Evolutionary conservation across 1,140 invertebrate species (phyloP).

Genomic region (Bombus picipes): DNA sequence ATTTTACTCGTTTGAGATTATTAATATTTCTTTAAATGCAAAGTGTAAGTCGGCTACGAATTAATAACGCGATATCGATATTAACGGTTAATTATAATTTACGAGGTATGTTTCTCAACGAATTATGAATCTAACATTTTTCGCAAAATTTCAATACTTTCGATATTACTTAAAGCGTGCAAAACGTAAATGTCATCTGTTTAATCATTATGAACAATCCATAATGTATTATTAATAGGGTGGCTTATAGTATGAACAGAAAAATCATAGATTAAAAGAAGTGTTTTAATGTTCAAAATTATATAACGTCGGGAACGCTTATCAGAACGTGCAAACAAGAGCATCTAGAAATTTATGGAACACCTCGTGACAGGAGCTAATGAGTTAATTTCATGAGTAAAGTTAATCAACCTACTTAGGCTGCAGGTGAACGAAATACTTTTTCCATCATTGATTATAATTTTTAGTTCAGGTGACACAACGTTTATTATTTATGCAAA

Average conservation of each 20-base stretch:
- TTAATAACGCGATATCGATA: not conserved
- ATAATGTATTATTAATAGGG: not conserved
- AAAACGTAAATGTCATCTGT: not conserved
- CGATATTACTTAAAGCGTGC: not conserved
- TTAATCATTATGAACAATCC: not conserved
- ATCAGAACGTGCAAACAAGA: not conserved
- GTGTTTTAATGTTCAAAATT: not conserved
- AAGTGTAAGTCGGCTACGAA: not conserved
- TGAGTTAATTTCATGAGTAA: conserved; percentile 44
- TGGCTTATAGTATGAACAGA: not conserved
- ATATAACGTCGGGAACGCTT: not conserved
- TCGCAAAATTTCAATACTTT: not conserved
- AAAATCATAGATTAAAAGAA: not conserved
- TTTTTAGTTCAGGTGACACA: not conserved
- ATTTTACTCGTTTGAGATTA: no score
- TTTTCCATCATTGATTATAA: conserved; percentile 18
- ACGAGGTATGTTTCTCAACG: not conserved
- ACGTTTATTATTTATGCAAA: not conserved
- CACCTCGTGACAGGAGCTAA: conserved; percentile 37
- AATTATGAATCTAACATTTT: no score
- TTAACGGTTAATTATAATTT: not conserved
- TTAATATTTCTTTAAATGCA: not conserved
- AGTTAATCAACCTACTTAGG: conserved; percentile 26
- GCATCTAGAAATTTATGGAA: not conserved
- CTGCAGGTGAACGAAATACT: not conserved